Conservation (phyloP, 2,888 invertebrate species). For the Diaprepes abbreviatus region DNA sequence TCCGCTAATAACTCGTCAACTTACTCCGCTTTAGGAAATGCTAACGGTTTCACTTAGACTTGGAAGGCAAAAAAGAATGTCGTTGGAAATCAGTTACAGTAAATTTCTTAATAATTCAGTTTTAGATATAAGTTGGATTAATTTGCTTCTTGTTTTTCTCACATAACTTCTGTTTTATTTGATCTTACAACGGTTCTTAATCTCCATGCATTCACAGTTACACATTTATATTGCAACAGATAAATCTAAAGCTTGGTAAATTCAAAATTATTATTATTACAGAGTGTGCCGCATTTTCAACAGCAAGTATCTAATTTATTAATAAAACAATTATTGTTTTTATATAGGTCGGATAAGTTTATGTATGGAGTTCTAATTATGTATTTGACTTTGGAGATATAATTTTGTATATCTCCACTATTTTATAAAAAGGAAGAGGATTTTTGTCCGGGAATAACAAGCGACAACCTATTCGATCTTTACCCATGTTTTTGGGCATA, state of each 20-base stretch:
- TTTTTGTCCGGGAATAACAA: too few species aligned
- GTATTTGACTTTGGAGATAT: too few species aligned
- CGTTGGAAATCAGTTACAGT: not conserved
- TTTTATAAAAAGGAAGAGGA: too few species aligned
- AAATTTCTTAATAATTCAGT: slow-evolving; percentile 15
- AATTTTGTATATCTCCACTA: too few species aligned
- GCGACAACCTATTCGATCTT: too few species aligned
- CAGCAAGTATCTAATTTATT: too few species aligned
- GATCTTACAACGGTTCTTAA: not conserved
- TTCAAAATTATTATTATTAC: too few species aligned
- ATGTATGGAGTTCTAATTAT: too few species aligned
- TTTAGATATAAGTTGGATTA: not conserved
- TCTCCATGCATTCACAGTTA: not conserved
- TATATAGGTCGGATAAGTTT: too few species aligned
- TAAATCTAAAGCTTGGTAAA: not conserved
- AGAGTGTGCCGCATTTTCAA: too few species aligned
- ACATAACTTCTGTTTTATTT: not conserved
- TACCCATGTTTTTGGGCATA: too few species aligned
- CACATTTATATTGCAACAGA: not conserved
- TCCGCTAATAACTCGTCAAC: not conserved
- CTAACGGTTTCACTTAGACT: not conserved
- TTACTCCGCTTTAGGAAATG: not conserved
- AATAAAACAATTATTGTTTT: too few species aligned
- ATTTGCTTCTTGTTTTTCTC: not conserved
- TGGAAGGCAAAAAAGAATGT: not conserved